These are phyloP conservation scores for Dipodomys stephensi DNA, from an alignment of 2,113 vertebrate species.

Conservation along the genomic window DNA sequence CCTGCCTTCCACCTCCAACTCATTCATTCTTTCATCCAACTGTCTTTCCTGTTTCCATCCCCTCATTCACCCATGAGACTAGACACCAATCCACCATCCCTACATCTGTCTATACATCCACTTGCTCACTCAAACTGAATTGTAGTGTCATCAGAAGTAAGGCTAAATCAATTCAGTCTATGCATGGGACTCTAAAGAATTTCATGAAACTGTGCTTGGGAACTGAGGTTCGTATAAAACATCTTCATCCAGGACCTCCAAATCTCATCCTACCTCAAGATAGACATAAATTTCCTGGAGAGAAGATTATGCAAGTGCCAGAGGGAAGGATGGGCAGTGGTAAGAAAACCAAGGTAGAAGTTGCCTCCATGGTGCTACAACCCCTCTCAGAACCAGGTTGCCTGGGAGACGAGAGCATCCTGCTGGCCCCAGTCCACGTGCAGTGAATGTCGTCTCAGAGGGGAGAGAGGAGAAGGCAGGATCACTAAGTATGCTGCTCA, in stretches of 20 bases:
- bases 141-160: neutral
- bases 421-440: neutral
- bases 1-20: neutral
- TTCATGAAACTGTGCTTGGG: neutral
- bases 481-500: neutral
- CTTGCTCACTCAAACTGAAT: neutral
- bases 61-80: neutral
- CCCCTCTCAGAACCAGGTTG: conserved; percentile 49
- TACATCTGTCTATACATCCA: neutral
- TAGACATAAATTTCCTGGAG: neutral
- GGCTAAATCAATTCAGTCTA: neutral
- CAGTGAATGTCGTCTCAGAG: neutral
- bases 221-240: conserved; percentile 38
- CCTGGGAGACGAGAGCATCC: conserved; percentile 47
- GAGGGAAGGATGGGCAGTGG: neutral
- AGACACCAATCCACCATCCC: neutral
- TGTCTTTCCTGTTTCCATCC: neutral
- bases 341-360: neutral
- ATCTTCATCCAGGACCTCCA: neutral
- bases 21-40: neutral
- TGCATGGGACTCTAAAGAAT: neutral
- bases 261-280: neutral
- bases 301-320: neutral
- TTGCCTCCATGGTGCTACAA: neutral
- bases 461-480: neutral